Evolutionary conservation across 1,140 invertebrate genomes (phyloP), one percentile per base, ranked within the genome.

Genomic region (Heliconius himera): DNA sequence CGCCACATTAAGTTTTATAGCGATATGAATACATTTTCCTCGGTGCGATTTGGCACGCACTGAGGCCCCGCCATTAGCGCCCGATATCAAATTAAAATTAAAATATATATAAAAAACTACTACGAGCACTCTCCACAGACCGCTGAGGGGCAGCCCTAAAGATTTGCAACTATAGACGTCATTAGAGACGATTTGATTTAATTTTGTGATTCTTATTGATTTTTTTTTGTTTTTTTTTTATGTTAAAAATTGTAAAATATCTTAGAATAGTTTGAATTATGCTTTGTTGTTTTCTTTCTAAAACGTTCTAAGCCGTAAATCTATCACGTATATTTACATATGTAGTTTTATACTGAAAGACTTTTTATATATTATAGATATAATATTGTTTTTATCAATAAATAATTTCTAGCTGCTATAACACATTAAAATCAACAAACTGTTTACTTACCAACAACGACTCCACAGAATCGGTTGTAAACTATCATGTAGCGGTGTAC

Each of bases 51-150:
- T 89, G 93, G 88, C 86, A 92, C 91, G 93, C 91, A 91, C 89
- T 93, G 93, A 83, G 87, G 88, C 88, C 87, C 89, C 85, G 87
- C 91, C 91, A 94, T 94, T 93, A 94, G 87, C 91, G 85, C 91
- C 87, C 89, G 89, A 93, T 93, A 94, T 94, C 92, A 94, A 93
- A 93, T 94, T 93, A 94, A 94, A 94, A 94, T 94, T 94, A 94
- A 94, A 93, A 94, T 94, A 93, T 92, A 93, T 93, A 77, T 71
- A 94, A 93, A 93, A 93, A 90, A 90, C 85, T 89, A 83, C 86
- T 81, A 86, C 81, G 88, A 93, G 92, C 82, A 91, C 92, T 87
- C 91, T 94, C 88, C 73, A 91, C 91, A 88, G 88, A 94, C 93
- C 93, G 87, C 93, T 90, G 88, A 93, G 91, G 90, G 92, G 88